A percentile compares a stretch with the other conserved stretches of the same genome.
These are phyloP conservation scores for Deilephila porcellus DNA, from an alignment of 2,888 invertebrate genomes.

Conservation along the genomic window DNA sequence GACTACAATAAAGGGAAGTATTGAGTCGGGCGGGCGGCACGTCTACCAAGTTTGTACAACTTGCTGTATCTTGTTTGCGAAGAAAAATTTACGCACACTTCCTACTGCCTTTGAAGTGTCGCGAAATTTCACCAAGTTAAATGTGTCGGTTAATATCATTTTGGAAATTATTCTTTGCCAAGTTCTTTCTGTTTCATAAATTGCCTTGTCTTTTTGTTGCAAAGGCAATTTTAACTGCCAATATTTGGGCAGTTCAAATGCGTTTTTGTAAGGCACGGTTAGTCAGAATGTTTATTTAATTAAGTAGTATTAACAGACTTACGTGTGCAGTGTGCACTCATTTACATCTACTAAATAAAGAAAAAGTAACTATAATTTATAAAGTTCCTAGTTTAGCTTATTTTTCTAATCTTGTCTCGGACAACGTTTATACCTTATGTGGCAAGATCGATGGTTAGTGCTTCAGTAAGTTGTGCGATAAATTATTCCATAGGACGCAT, in stretches of 20 bases:
- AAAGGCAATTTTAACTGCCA: neutral
- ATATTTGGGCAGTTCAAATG: neutral
- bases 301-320: too few species aligned
- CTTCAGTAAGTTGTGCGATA: too few species aligned
- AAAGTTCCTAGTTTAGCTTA: too few species aligned
- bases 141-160: neutral
- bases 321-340: too few species aligned
- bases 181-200: neutral
- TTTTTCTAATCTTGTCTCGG: too few species aligned
- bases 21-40: conserved; percentile 28
- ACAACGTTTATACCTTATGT: too few species aligned
- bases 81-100: neutral
- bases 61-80: conserved; percentile 13
- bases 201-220: neutral
- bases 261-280: neutral
- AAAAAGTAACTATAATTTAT: too few species aligned
- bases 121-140: neutral
- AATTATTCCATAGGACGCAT: too few species aligned
- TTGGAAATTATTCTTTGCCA: conserved; percentile 4
- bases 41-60: conserved; percentile 1
- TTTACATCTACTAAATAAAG: too few species aligned
- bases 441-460: too few species aligned
- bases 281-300: neutral
- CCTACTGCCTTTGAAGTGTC: conserved; percentile 7
- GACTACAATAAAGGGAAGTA: conserved; percentile 40